Evolutionary conservation across 2,888 invertebrate species (phyloP).

Genomic region (Leptinotarsa juncta): DNA sequence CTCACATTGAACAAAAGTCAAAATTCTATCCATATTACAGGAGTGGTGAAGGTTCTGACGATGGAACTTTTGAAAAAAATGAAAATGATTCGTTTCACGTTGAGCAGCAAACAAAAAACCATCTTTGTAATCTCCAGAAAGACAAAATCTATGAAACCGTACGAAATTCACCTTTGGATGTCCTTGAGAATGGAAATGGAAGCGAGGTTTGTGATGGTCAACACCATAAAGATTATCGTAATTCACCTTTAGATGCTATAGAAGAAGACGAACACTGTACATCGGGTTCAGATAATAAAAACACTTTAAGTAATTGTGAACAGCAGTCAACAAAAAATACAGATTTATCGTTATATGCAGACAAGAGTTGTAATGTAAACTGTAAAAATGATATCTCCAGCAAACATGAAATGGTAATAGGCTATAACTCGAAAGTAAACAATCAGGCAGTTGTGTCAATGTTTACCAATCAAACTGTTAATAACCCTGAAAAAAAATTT

Average conservation of each 20-base stretch:
- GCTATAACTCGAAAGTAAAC: constrained; percentile 32
- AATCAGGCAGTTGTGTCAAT: constrained; percentile 33
- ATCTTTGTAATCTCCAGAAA: not conserved
- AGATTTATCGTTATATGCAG: not conserved
- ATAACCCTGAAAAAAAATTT: constrained; percentile 63
- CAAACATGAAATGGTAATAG: constrained; percentile 21
- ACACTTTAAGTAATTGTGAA: not conserved
- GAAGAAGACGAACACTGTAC: not conserved
- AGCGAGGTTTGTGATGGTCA: not conserved
- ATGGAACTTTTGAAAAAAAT: not conserved
- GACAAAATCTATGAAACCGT: not conserved
- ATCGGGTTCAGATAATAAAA: not conserved
- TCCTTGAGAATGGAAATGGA: not conserved
- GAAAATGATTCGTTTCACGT: not conserved
- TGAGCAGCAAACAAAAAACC: not conserved
- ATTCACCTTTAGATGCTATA: not conserved
- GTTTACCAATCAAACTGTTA: constrained; percentile 63
- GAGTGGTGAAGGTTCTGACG: not conserved
- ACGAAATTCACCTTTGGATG: not conserved
- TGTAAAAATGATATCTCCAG: constrained; percentile 17
- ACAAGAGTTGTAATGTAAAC: not conserved
- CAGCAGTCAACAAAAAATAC: not conserved
- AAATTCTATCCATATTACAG: not conserved
- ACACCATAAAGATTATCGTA: not conserved
- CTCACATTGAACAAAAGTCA: not conserved